phyloP scores from a whole-genome alignment of 1,140 invertebrate species.

The Drosophila sproati region DNA sequence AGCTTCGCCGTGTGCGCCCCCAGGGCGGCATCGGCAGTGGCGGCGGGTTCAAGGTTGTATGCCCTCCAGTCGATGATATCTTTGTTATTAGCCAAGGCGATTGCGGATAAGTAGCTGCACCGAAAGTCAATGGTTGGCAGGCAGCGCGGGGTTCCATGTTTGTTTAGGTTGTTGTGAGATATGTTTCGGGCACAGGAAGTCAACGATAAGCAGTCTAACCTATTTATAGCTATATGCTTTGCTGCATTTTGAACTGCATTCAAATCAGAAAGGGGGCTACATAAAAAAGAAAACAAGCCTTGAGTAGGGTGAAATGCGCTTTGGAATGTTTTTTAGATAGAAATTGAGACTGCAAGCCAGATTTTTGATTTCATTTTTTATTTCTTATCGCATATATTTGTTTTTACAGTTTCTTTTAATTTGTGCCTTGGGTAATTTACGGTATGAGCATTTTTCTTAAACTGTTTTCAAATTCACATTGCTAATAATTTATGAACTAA shows the following conservation, averaged over 20 bases:
- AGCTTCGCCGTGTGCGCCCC: slow-evolving; percentile 42
- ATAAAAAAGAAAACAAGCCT: background rate
- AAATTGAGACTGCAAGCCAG: no score
- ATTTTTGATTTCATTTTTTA: no score
- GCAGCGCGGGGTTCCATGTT: slow-evolving; percentile 21
- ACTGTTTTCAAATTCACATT: no score
- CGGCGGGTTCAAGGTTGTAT: slow-evolving; percentile 57
- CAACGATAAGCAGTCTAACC: slow-evolving; percentile 37
- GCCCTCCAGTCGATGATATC: slow-evolving; percentile 57
- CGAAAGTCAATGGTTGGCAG: slow-evolving; percentile 20
- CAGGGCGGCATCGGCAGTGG: background rate
- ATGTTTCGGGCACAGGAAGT: slow-evolving; percentile 39
- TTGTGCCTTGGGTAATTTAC: no score
- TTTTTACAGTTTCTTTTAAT: no score
- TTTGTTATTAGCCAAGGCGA: slow-evolving; percentile 61
- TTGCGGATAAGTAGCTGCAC: slow-evolving; percentile 24
- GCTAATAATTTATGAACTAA: no score
- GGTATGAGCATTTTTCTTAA: no score
- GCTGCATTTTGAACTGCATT: slow-evolving; percentile 23
- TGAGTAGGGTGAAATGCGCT: background rate
- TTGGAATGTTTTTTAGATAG: background rate
- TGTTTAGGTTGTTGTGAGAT: slow-evolving; percentile 39
- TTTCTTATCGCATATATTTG: no score
- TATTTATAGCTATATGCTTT: slow-evolving; percentile 41
- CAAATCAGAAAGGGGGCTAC: background rate